A percentile compares a stretch with the other conserved stretches of the same genome.
Conservation (phyloP, 2,888 invertebrate genomes). For the Scrobipalpa atriplicella region DNA sequence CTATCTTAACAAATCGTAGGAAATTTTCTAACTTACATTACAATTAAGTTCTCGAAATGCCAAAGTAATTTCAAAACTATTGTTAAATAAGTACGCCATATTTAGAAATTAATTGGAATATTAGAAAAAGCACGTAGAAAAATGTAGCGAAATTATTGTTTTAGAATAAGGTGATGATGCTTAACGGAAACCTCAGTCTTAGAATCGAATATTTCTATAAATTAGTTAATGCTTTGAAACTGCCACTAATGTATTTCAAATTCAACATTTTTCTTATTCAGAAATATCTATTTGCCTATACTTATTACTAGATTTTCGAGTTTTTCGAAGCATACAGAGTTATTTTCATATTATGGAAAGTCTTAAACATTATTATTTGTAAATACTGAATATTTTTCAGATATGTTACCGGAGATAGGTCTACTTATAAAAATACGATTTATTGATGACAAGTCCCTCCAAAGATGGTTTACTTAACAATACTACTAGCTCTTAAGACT, state of each 20-base stretch:
- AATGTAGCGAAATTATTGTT: constrained; percentile 51
- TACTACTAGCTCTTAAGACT: constrained; percentile 79
- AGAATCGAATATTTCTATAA: constrained; percentile 31
- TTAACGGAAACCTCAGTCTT: constrained; percentile 52
- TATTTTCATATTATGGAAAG: constrained; percentile 59
- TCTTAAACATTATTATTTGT: constrained; percentile 49
- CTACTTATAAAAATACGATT: constrained; percentile 64
- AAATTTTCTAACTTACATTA: constrained; percentile 57
- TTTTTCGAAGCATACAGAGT: constrained; percentile 42
- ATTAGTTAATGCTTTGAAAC: constrained; percentile 17
- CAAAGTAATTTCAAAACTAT: constrained; percentile 62
- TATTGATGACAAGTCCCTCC: constrained; percentile 76
- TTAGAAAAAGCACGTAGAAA: constrained; percentile 43
- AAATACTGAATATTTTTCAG: constrained; percentile 70
- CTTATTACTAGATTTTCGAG: constrained; percentile 37
- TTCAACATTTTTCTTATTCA: constrained; percentile 23
- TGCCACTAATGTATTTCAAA: constrained; percentile 30
- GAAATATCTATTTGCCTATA: constrained; percentile 28
- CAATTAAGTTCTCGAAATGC: constrained; percentile 55
- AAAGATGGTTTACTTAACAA: constrained; percentile 66
- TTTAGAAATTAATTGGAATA: constrained; percentile 47
- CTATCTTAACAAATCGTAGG: constrained; percentile 64
- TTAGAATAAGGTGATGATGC: constrained; percentile 58
- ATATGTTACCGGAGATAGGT: constrained; percentile 60
- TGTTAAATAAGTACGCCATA: constrained; percentile 50